These are phyloP conservation scores for Choreutis nemorana DNA, from an alignment of 2,888 invertebrate species.

Conservation along the genomic window DNA sequence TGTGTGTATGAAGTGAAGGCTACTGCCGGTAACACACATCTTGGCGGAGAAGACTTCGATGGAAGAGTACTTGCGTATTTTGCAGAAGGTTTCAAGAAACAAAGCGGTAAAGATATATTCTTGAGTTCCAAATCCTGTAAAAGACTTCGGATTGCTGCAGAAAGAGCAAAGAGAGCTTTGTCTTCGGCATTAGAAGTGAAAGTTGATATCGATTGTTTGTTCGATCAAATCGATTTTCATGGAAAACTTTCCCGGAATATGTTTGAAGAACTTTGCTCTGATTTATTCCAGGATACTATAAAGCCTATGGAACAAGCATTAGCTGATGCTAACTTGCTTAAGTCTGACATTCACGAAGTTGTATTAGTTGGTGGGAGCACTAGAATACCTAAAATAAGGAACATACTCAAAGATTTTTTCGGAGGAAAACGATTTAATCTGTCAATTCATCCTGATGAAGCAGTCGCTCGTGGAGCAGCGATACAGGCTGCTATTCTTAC, in stretches of 20 bases:
- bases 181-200: slow-evolving; percentile 28
- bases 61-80: slow-evolving; percentile 37
- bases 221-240: slow-evolving; percentile 30
- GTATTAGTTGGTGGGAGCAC: slow-evolving; percentile 42
- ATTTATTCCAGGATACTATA: slow-evolving; percentile 36
- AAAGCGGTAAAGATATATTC: slow-evolving; percentile 23
- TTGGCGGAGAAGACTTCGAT: slow-evolving; percentile 50
- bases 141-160: slow-evolving; percentile 32
- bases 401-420: slow-evolving; percentile 29
- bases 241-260: slow-evolving; percentile 26
- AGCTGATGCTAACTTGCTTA: slow-evolving; percentile 25
- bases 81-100: slow-evolving; percentile 35
- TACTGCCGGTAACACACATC: slow-evolving; percentile 29
- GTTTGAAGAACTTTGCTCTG: slow-evolving; percentile 44
- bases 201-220: slow-evolving; percentile 28
- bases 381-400: slow-evolving; percentile 37
- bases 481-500: slow-evolving; percentile 38
- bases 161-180: slow-evolving; percentile 29
- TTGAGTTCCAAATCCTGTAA: slow-evolving; percentile 21
- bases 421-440: slow-evolving; percentile 22
- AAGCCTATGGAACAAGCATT: slow-evolving; percentile 26
- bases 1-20: slow-evolving; percentile 35
- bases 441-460: slow-evolving; percentile 42
- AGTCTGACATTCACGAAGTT: slow-evolving; percentile 28
- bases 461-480: slow-evolving; percentile 42